Conservation (phyloP, 2,113 vertebrate genomes). For the Dipodomys merriami region DNA sequence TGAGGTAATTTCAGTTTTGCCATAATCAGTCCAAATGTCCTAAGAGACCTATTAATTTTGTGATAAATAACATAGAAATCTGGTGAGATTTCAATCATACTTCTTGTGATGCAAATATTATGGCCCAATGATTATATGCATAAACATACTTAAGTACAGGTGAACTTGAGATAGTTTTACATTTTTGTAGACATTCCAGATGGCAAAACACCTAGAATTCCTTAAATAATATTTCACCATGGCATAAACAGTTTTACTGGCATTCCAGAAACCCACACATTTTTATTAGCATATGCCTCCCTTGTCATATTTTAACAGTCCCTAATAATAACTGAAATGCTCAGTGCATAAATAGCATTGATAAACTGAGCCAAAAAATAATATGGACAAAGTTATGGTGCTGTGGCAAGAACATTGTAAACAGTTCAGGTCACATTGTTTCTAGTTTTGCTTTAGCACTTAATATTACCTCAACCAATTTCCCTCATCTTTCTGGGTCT, state of each 20-base stretch:
- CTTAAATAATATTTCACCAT: constrained; percentile 73
- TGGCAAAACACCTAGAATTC: constrained; percentile 75
- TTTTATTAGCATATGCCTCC: constrained; percentile 80
- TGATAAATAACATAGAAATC: constrained; percentile 29
- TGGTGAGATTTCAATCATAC: constrained; percentile 20
- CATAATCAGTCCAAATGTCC: background rate
- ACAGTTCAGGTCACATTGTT: background rate
- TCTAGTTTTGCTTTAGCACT: background rate
- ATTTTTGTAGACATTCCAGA: constrained; percentile 75
- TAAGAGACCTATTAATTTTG: constrained; percentile 10
- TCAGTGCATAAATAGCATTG: constrained; percentile 67
- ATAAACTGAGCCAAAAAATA: constrained; percentile 60
- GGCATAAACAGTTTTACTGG: constrained; percentile 66
- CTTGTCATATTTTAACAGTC: constrained; percentile 71
- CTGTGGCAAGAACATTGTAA: background rate
- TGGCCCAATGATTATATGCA: constrained; percentile 6
- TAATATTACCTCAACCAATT: background rate
- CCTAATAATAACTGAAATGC: constrained; percentile 80
- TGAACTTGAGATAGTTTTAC: constrained; percentile 64
- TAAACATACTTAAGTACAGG: constrained; percentile 52
- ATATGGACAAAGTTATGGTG: constrained; percentile 7
- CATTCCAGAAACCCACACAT: constrained; percentile 68
- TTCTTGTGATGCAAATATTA: constrained; percentile 23
- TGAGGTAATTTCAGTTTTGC: background rate
- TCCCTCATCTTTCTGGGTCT: background rate